Conservation (phyloP, 92 coral and sea anemone genomes). For the Actinostola sp. region DNA sequence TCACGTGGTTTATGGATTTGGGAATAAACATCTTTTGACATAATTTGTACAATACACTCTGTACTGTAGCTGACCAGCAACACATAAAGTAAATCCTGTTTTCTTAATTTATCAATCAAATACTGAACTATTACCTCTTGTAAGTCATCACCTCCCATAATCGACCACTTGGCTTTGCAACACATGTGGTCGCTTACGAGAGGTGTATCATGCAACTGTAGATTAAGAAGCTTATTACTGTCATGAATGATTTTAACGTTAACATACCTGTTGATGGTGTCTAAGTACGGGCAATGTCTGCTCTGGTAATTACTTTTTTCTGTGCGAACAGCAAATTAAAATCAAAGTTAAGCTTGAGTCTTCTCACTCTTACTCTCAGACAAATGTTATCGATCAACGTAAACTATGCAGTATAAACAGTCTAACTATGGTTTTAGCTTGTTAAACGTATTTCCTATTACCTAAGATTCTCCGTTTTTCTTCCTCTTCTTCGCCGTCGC, state of each 20-base stretch:
- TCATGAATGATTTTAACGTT: too few species aligned
- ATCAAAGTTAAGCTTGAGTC: not conserved
- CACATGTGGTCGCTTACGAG: too few species aligned
- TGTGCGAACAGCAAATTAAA: constrained; percentile 18
- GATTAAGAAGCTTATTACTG: not conserved
- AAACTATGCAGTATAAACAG: not conserved
- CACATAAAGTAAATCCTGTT: too few species aligned
- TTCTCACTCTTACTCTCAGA: not conserved
- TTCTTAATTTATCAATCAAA: too few species aligned
- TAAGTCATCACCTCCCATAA: too few species aligned
- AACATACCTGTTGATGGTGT: constrained; percentile 85
- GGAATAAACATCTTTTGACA: too few species aligned
- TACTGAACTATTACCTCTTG: too few species aligned
- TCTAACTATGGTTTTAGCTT: not conserved
- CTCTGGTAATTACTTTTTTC: constrained; percentile 91
- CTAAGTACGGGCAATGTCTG: constrained; percentile 97
- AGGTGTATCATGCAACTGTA: not conserved
- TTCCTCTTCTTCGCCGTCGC: constrained; percentile 99
- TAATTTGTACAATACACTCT: too few species aligned
- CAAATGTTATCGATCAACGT: not conserved
- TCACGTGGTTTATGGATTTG: too few species aligned
- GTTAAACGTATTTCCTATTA: not conserved
- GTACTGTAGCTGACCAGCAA: too few species aligned
- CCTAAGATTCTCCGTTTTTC: constrained; percentile 85
- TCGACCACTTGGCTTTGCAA: too few species aligned